Base-by-base conservation (phyloP, 2,797 vertebrate species). In the Danio aesculapii region DNA sequence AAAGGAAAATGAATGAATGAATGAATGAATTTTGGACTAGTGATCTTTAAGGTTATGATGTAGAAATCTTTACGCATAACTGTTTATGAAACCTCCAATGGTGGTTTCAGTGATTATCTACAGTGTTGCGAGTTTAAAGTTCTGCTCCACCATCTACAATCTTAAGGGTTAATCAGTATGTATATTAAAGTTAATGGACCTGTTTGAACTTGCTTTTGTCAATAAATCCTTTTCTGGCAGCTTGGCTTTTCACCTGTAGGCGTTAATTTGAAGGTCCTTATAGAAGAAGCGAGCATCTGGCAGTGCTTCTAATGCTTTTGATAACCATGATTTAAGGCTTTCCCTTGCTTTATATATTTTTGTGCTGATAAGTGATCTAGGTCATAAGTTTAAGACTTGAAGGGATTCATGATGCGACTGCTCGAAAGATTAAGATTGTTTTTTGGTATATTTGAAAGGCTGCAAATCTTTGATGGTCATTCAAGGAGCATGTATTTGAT, bases 211-310 rank as follows among this genome's bases (percentile, higher is more conserved):
- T 81, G 72, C 72, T 63, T 75, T 14, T 61, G 39, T 67, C 47
- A 16, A 52, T 78, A 74, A 74, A 75, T 63, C 47, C 8, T 30
- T 55, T 59, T 57, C 50, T 63, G 59, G 17, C 19, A 73, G 64
- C 17, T 17, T 21, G 64, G 57, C 59, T 61, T 69, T 59, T 46
- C 12, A 69, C 81, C 73, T 83, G 63, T 62, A 75, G 58, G 70
- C 39, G 1, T 71, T 75, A 62, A 75, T 44, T 19, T 19, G 9
- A 63, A 47, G 57, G 19, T 50, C 16, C 3, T 70, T 10, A 12
- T 12, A 43, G 6, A 46, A 41, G 57, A 63, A 53, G 53, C 71
- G 53, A 68, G 75, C 53, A 69, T 57, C 77, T 76, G 55, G 69
- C 64, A 16, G 46, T 30, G 10, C 49, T 81, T 72, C 30, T 58